Percentiles rank a stretch among this genome's conserved stretches.
Conservation (phyloP, 1,140 invertebrate species). For the Drosophila repletoides region DNA sequence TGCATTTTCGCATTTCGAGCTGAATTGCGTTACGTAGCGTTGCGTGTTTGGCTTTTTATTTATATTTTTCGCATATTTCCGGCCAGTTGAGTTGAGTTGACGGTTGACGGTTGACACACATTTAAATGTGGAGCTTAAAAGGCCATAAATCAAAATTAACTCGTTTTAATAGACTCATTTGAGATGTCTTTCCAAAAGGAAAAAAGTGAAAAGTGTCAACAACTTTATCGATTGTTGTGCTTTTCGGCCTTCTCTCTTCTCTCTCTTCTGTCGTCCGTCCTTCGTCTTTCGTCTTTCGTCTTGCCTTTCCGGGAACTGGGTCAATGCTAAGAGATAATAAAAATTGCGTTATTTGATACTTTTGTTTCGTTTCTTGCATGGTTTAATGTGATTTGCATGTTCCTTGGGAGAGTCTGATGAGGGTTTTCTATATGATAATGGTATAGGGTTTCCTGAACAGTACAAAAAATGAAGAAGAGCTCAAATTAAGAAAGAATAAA, state of each 20-base stretch:
- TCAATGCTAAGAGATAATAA: constrained; percentile 53
- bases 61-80: constrained; percentile 63
- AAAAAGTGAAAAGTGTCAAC: constrained; percentile 34
- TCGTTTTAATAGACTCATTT: constrained; percentile 61
- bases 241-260: no score
- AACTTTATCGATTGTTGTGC: constrained; percentile 16
- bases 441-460: background rate
- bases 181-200: constrained; percentile 21
- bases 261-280: no score
- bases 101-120: constrained; percentile 53
- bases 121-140: constrained; percentile 59
- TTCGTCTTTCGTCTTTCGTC: no score
- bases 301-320: constrained; percentile 67
- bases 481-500: background rate
- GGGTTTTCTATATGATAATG: constrained; percentile 1
- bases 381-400: constrained; percentile 42
- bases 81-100: constrained; percentile 35
- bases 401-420: constrained; percentile 16
- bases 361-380: constrained; percentile 12
- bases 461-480: background rate
- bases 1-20: constrained; percentile 57
- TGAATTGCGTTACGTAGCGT: constrained; percentile 26
- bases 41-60: constrained; percentile 5
- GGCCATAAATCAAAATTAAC: constrained; percentile 35
- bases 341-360: constrained; percentile 39